phyloP scores from a whole-genome alignment of 2,797 vertebrate species.

The Echiichthys vipera region DNA sequence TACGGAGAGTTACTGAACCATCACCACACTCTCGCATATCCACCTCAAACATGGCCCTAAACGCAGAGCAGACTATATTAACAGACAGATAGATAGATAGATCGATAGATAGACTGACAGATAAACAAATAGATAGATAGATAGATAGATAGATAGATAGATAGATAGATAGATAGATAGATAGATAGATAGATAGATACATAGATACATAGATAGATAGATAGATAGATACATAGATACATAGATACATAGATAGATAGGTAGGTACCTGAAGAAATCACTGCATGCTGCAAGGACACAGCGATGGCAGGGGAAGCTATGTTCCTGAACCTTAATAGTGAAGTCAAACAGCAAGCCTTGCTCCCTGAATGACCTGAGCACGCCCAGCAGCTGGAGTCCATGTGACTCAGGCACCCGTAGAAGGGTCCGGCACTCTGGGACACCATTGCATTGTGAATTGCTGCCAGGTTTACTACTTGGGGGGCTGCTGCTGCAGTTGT shows the following conservation, averaged over 20 bases:
- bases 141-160: neutral
- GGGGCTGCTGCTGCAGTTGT: constrained; percentile 37
- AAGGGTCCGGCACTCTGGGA: constrained; percentile 83
- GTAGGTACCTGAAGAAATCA: constrained; percentile 96
- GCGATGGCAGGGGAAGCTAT: constrained; percentile 93
- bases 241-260: constrained; percentile 25
- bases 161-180: constrained; percentile 3
- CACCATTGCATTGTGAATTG: constrained; percentile 81
- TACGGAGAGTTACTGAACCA: constrained; percentile 91
- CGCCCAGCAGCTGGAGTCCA: constrained; percentile 90
- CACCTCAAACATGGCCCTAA: constrained; percentile 97
- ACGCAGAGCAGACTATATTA: constrained; percentile 20
- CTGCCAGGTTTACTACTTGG: constrained; percentile 66
- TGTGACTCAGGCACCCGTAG: constrained; percentile 90
- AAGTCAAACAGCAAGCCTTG: constrained; percentile 93
- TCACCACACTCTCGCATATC: constrained; percentile 95
- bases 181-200: constrained; percentile 28
- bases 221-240: constrained; percentile 29
- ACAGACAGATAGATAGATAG: neutral
- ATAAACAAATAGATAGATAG: neutral
- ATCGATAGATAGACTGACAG: neutral
- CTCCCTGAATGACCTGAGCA: constrained; percentile 92
- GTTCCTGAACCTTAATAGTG: constrained; percentile 89
- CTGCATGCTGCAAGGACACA: constrained; percentile 96
- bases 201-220: constrained; percentile 23